Conservation (phyloP, 1,140 invertebrate genomes). For the Lepidostoma basale region DNA sequence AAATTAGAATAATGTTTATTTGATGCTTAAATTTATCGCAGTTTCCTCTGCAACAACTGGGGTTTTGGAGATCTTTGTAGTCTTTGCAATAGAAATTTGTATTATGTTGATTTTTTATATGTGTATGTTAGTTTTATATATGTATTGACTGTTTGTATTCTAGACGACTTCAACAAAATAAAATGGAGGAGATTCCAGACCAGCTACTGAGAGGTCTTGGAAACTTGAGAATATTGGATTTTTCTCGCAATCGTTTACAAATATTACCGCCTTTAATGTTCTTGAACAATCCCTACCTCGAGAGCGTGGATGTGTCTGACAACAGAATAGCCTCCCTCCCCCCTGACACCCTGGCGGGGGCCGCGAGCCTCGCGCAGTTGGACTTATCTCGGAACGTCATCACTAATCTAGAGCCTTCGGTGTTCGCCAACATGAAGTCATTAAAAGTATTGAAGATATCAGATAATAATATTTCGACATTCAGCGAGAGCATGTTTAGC, state of each 20-base stretch:
- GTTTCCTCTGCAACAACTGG: too few relatives aligned
- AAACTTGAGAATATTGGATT: constrained; percentile 72
- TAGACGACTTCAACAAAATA: constrained; percentile 76
- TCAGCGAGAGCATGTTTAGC: constrained; percentile 64
- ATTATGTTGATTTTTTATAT: too few relatives aligned
- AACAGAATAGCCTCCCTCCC: constrained; percentile 70
- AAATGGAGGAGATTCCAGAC: constrained; percentile 69
- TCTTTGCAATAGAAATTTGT: too few relatives aligned
- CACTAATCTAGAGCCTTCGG: constrained; percentile 59
- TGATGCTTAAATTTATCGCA: too few relatives aligned
- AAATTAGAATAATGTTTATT: too few relatives aligned
- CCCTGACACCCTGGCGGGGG: constrained; percentile 58
- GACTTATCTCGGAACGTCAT: constrained; percentile 69
- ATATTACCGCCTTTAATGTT: constrained; percentile 68
- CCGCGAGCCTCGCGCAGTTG: constrained; percentile 62
- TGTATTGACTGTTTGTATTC: not conserved
- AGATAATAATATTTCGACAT: constrained; percentile 65
- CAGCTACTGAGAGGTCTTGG: constrained; percentile 69
- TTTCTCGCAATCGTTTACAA: constrained; percentile 74
- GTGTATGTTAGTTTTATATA: too few relatives aligned
- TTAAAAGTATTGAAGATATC: constrained; percentile 66
- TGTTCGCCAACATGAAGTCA: constrained; percentile 63
- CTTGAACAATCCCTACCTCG: constrained; percentile 66
- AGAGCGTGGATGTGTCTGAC: constrained; percentile 72
- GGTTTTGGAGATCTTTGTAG: too few relatives aligned